Percentiles rank a stretch among this genome's conserved stretches.
Conservation (phyloP, 2,113 vertebrate species). For the Peromyscus polionotus region DNA sequence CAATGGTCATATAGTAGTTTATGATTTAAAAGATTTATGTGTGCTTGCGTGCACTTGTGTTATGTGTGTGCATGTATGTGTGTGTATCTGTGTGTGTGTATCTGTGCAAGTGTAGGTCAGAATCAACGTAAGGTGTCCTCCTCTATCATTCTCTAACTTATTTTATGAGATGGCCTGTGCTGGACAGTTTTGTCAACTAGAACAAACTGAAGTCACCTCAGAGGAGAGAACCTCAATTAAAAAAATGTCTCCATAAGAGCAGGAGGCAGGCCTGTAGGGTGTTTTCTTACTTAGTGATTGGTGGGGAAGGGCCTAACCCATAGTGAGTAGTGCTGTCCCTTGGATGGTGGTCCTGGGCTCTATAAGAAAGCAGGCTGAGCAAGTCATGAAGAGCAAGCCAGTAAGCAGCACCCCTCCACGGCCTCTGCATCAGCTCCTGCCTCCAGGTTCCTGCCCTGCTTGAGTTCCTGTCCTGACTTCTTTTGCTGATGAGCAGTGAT, state of each 20-base stretch:
- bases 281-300: background rate
- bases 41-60: background rate
- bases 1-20: background rate
- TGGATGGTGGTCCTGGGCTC: background rate
- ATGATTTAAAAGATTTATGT: slow-evolving; percentile 15
- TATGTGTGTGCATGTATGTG: background rate
- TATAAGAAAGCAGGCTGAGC: background rate
- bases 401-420: background rate
- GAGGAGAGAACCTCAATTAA: background rate
- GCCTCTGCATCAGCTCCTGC: background rate
- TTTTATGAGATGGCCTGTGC: background rate
- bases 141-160: background rate
- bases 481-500: background rate
- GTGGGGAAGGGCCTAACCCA: background rate
- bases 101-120: background rate
- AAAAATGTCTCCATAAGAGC: background rate
- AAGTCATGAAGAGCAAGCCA: background rate
- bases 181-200: background rate
- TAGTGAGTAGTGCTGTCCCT: background rate
- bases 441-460: background rate
- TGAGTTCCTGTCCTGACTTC: background rate
- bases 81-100: background rate
- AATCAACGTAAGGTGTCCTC: background rate
- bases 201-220: background rate
- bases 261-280: background rate